Evolutionary conservation across 2,888 invertebrate species (phyloP).

Genomic region (Parelbella ahira): DNA sequence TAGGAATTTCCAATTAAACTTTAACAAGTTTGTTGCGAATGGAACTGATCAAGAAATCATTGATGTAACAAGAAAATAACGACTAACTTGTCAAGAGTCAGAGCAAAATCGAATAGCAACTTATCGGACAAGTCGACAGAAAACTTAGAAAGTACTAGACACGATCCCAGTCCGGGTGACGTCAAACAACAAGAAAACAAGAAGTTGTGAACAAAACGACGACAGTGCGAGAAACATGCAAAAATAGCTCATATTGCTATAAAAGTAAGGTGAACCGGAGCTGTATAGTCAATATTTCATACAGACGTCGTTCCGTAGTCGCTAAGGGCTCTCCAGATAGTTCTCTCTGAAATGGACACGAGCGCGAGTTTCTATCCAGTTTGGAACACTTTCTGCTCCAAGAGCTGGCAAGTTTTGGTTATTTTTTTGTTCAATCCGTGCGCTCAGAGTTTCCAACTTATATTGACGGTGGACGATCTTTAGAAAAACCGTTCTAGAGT

Average conservation of each 20-base stretch:
- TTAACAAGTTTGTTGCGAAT: too few species aligned
- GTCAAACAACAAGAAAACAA: conserved; percentile 51
- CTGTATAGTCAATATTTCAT: conserved; percentile 54
- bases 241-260: conserved; percentile 29
- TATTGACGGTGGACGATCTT: too few species aligned
- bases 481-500: too few species aligned
- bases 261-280: conserved; percentile 20
- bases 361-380: too few species aligned
- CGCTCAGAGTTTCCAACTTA: too few species aligned
- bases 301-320: conserved; percentile 38
- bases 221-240: conserved; percentile 26
- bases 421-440: too few species aligned
- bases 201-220: conserved; percentile 44
- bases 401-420: too few species aligned
- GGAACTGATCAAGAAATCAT: conserved; percentile 5
- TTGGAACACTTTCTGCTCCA: too few species aligned
- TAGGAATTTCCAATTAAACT: too few species aligned
- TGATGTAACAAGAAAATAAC: conserved; percentile 8
- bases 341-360: conserved; percentile 31
- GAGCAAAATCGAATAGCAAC: conserved; percentile 17
- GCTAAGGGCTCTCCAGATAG: conserved; percentile 38
- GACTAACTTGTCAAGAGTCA: conserved; percentile 17
- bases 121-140: conserved; percentile 13
- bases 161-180: conserved; percentile 35
- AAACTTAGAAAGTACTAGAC: conserved; percentile 27